Conservation (phyloP, 2,113 vertebrate genomes). For the Oryzias curvinotus region DNA sequence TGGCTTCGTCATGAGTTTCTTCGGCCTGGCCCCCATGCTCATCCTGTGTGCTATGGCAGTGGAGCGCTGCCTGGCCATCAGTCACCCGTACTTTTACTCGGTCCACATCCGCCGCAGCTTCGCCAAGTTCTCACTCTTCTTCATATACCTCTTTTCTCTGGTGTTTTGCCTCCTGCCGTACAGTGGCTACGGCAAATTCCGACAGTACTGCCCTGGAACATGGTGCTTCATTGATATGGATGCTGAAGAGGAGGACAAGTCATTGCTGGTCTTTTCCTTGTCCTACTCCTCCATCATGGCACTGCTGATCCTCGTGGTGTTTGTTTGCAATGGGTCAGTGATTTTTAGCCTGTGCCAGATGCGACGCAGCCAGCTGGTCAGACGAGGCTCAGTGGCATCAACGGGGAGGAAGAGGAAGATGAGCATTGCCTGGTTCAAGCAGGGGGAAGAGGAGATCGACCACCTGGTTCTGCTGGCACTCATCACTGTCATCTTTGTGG, state of each 20-base stretch:
- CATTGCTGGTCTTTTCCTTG: constrained; percentile 81
- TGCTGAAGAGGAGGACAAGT: constrained; percentile 7
- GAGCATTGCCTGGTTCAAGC: constrained; percentile 73
- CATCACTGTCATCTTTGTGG: constrained; percentile 85
- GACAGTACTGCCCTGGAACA: constrained; percentile 88
- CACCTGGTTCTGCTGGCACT: constrained; percentile 84
- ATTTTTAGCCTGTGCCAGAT: constrained; percentile 86
- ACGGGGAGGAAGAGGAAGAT: constrained; percentile 66
- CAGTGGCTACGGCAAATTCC: constrained; percentile 79
- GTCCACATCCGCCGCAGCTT: constrained; percentile 75
- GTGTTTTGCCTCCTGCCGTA: constrained; percentile 83
- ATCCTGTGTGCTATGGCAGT: constrained; percentile 88
- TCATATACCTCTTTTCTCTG: constrained; percentile 79
- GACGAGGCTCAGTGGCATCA: constrained; percentile 69
- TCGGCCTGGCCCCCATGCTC: constrained; percentile 84
- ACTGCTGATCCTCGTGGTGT: constrained; percentile 79
- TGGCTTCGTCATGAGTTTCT: constrained; percentile 87
- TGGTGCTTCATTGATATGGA: constrained; percentile 92
- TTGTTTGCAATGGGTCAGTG: constrained; percentile 86
- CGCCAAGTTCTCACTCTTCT: constrained; percentile 76
- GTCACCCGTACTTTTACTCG: constrained; percentile 87
- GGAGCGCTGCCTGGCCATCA: constrained; percentile 90
- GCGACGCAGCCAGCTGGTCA: constrained; percentile 81
- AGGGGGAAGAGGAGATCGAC: constrained; percentile 84
- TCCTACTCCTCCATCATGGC: constrained; percentile 83